phyloP scores from a whole-genome alignment of 2,888 invertebrate genomes.

The Leptinotarsa rubiginosa region DNA sequence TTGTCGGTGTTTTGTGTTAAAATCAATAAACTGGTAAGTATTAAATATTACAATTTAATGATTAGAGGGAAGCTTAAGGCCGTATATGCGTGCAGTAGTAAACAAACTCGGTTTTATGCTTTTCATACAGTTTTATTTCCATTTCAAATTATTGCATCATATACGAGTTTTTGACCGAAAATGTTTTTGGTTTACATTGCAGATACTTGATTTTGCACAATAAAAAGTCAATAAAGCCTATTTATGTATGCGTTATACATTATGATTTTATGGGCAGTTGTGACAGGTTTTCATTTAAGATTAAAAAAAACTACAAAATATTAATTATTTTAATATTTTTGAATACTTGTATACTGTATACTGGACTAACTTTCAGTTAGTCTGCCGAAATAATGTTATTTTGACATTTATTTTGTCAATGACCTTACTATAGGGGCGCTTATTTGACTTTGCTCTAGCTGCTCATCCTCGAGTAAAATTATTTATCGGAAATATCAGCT shows the following conservation, averaged over 20 bases:
- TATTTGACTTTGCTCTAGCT: not conserved
- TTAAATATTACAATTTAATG: slow-evolving; percentile 7
- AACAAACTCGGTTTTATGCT: slow-evolving; percentile 18
- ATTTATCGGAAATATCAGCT: not conserved
- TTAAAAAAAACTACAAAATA: slow-evolving; percentile 11
- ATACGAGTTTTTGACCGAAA: slow-evolving; percentile 17
- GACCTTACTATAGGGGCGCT: not conserved
- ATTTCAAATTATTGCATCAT: slow-evolving; percentile 20
- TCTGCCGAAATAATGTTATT: slow-evolving; percentile 20
- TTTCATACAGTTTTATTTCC: slow-evolving; percentile 17
- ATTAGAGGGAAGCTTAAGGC: slow-evolving; percentile 19
- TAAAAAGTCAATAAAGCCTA: slow-evolving; percentile 18
- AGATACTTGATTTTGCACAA: slow-evolving; percentile 12
- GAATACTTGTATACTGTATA: not conserved
- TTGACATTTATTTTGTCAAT: slow-evolving; percentile 15
- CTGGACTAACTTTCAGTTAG: slow-evolving; percentile 16
- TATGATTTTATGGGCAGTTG: slow-evolving; percentile 21
- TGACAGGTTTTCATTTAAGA: slow-evolving; percentile 20
- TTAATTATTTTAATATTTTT: not conserved
- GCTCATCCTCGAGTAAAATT: not conserved
- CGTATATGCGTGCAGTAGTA: slow-evolving; percentile 21
- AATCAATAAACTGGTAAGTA: slow-evolving; percentile 4
- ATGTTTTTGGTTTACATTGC: slow-evolving; percentile 20
- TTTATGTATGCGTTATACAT: slow-evolving; percentile 19
- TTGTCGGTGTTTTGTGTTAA: slow-evolving; percentile 10